Percentiles rank a stretch among this genome's conserved stretches.
These are phyloP conservation scores for Zaprionus tsacasi DNA, from an alignment of 1,140 invertebrate genomes.

Conservation along the genomic window DNA sequence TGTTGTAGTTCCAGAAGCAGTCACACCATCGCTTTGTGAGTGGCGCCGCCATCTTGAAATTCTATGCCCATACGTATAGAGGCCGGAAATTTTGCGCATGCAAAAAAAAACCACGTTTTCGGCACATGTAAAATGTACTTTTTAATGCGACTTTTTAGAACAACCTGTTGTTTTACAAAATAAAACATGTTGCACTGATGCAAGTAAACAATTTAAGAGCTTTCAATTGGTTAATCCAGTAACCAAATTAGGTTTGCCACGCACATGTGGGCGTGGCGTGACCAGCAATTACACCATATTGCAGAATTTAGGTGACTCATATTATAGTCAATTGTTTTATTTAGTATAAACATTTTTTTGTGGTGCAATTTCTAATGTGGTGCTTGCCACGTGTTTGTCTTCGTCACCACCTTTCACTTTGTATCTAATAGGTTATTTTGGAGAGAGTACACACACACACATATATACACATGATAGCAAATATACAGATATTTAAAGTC, in stretches of 20 bases:
- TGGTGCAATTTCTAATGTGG: background rate
- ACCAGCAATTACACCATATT: constrained; percentile 63
- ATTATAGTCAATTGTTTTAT: constrained; percentile 9
- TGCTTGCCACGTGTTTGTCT: constrained; percentile 70
- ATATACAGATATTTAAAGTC: constrained; percentile 42
- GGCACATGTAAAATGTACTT: background rate
- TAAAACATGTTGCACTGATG: background rate
- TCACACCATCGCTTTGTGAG: constrained; percentile 47
- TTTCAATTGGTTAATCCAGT: constrained; percentile 7
- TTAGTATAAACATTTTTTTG: constrained; percentile 24
- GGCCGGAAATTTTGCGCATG: constrained; percentile 44
- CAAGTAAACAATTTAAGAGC: background rate
- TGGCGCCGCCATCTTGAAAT: constrained; percentile 68
- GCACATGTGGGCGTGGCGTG: constrained; percentile 55
- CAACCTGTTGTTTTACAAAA: constrained; percentile 11
- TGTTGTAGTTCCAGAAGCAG: constrained; percentile 47
- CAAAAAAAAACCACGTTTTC: constrained; percentile 55
- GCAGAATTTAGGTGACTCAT: constrained; percentile 35
- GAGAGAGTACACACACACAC: constrained; percentile 36
- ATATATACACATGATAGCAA: constrained; percentile 40
- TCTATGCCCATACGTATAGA: constrained; percentile 47
- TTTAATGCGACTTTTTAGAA: background rate
- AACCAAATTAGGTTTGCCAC: constrained; percentile 22
- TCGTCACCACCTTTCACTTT: constrained; percentile 72
- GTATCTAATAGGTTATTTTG: constrained; percentile 56